Base-by-base conservation (phyloP, 2,888 invertebrate genomes). In the Trissoscelio sp. region DNA sequence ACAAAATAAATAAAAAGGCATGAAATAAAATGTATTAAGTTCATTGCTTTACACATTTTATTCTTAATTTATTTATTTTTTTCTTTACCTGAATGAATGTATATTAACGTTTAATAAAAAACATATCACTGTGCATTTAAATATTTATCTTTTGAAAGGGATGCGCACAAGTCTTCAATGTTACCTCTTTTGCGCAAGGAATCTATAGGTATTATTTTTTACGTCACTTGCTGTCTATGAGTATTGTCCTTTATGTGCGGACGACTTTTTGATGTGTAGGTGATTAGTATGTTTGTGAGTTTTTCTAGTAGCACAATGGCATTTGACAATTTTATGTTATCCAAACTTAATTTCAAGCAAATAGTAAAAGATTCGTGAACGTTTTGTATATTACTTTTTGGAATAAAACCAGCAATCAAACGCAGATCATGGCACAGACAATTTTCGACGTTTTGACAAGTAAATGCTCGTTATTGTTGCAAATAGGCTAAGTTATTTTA, bases 371-470 rank as follows among this genome's bases (percentile, higher is more conserved):
- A 74, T 37, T 82, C 51, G 57, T 82, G 81, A 44, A 66, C 37
- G n/a, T 51, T 37, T 64, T 6, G 44, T 28, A 66, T 20, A n/a
- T 1, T 64, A 34, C 18, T 53, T 48, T 51, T 37, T n/a, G 37
- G 37, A 37, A 3, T n/a, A 12, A 3, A 14, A 4, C 3, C 44
- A 14, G 34, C 11, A 20, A 2, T 18, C 16, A 37, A 14, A 22
- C n/a, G n/a, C 28, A 55, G 66, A 74, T 51, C 72, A 91, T 91
- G 91, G 89, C 91, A 78, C 90, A 91, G 74, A 89, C 90, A 73
- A 88, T 91, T 84, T 90, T 91, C 82, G 91, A 91, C 83, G 88
- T 88, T 78, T 75, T 91, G 69, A 88, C 91, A 87, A 90, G 91
- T 91, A 86, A 88, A 83, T 82, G 78, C 3, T 12, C 7, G 20